Conservation (phyloP, 2,797 vertebrate genomes). For the Buceros bicornis region DNA sequence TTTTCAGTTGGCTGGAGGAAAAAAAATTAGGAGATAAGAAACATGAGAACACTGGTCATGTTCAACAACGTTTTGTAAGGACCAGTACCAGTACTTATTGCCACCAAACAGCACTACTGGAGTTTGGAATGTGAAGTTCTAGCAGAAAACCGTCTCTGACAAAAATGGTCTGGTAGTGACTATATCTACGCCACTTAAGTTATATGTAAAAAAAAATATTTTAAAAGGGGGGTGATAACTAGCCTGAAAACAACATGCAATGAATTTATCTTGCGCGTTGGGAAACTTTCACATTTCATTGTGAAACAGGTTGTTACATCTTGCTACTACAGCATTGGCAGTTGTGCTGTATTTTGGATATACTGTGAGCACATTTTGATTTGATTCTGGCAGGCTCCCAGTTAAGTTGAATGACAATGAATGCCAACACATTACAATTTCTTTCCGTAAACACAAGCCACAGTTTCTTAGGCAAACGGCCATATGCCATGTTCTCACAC, state of each 20-base stretch:
- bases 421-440: slow-evolving; percentile 44
- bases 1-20: not conserved
- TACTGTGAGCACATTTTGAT: slow-evolving; percentile 59
- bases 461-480: slow-evolving; percentile 33
- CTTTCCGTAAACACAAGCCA: slow-evolving; percentile 49
- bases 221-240: not conserved
- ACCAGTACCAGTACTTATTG: not conserved
- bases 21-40: not conserved
- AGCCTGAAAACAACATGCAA: not conserved
- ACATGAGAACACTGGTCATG: not conserved
- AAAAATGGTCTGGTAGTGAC: not conserved
- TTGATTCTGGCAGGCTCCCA: slow-evolving; percentile 62
- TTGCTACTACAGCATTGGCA: slow-evolving; percentile 51
- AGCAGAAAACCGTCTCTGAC: not conserved
- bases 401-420: slow-evolving; percentile 49
- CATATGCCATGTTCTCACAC: slow-evolving; percentile 43
- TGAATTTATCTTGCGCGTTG: not conserved
- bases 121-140: not conserved
- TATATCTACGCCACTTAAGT: not conserved
- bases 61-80: not conserved
- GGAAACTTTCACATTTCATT: not conserved
- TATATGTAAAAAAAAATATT: not conserved
- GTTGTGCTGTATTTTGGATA: slow-evolving; percentile 33
- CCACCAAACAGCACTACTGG: not conserved
- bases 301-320: slow-evolving; percentile 20